phyloP scores from a whole-genome alignment of 2,797 vertebrate species.

The Leptodactylus fallax region DNA sequence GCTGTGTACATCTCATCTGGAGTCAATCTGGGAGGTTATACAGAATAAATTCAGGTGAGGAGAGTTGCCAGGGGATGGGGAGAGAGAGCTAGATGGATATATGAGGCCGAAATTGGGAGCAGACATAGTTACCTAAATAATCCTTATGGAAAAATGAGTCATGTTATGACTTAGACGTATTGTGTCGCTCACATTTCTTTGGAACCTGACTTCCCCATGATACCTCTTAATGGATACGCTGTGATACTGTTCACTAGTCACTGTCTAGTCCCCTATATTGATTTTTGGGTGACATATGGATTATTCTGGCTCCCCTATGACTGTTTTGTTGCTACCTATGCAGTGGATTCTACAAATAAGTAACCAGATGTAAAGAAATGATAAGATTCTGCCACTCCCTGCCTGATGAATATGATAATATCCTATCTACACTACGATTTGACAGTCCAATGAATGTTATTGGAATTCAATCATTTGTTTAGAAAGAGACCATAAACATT shows the following conservation, averaged over 20 bases:
- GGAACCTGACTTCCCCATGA: no score
- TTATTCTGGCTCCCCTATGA: neutral
- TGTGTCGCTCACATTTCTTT: no score
- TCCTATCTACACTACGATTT: slow-evolving; percentile 79
- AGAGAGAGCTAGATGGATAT: neutral
- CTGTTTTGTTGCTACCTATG: neutral
- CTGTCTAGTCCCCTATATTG: neutral
- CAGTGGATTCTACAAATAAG: neutral
- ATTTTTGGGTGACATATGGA: neutral
- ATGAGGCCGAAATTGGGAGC: neutral
- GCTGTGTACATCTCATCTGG: slow-evolving; percentile 60
- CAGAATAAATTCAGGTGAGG: slow-evolving; percentile 45
- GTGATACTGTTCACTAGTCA: neutral
- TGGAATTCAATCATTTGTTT: slow-evolving; percentile 88
- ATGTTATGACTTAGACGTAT: no score
- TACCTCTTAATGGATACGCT: no score
- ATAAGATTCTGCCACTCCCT: slow-evolving; percentile 30
- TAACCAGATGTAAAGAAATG: neutral
- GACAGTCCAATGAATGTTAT: slow-evolving; percentile 84
- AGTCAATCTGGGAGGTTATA: neutral
- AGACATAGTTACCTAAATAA: no score
- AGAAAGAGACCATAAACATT: slow-evolving; percentile 73
- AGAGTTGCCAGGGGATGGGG: neutral
- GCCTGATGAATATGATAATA: slow-evolving; percentile 88
- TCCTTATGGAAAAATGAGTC: no score